These are phyloP conservation scores for Carassius gibelio DNA, from an alignment of 2,113 vertebrate species.

Conservation along the genomic window DNA sequence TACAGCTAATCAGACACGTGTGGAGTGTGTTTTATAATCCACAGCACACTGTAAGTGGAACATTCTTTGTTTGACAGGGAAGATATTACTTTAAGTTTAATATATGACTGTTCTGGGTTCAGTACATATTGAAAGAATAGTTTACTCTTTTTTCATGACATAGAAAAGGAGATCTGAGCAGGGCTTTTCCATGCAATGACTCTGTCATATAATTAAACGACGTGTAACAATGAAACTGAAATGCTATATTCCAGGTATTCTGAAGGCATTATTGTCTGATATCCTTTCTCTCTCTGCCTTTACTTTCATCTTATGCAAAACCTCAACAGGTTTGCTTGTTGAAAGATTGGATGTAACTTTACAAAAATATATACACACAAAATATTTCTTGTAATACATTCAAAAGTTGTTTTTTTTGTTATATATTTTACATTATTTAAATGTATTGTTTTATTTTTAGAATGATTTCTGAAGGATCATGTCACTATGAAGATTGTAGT, in stretches of 20 bases:
- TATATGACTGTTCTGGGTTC: background rate
- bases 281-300: background rate
- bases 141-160: background rate
- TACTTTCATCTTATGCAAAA: background rate
- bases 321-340: too few species aligned
- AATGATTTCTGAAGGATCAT: too few species aligned
- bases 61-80: background rate
- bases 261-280: background rate
- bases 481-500: too few species aligned
- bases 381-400: too few species aligned
- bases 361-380: too few species aligned
- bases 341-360: too few species aligned
- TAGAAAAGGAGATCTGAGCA: background rate
- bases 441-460: too few species aligned
- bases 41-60: background rate
- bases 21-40: slow-evolving; percentile 37
- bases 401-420: too few species aligned
- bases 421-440: too few species aligned
- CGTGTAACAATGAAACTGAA: too few species aligned
- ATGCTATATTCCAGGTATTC: background rate
- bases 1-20: slow-evolving; percentile 38
- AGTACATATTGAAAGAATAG: background rate
- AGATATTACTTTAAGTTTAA: background rate
- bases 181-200: background rate
- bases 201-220: too few species aligned